Evolutionary conservation across 2,113 vertebrate species (phyloP), one percentile per base, ranked within the genome.

Genomic region (Gasterosteus aculeatus): DNA sequence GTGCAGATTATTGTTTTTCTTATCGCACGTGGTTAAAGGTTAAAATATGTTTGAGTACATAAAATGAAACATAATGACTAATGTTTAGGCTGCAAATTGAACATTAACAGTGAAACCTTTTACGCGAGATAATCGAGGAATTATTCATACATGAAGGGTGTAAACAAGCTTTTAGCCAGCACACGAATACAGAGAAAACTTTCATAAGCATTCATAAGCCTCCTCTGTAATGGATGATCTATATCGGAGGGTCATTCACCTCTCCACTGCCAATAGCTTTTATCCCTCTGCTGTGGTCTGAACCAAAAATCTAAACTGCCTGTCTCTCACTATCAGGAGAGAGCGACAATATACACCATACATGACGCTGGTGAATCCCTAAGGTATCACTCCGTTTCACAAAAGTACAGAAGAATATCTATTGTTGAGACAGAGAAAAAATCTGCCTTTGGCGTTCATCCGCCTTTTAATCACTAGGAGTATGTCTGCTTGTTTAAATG

Each of bases 241-340:
- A 19, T 84, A 89, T 84, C 78, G 69, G 51, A 61, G 51, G 61
- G 62, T 10, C 29, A 11, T 51, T 84, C 71, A 63, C 74, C 81
- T 75, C 72, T 84, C 49, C 46, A 44, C 22, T 38, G 69, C 66
- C 64, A 69, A 58, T 22, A 74, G 81, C 70, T 73, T 86, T 88
- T 77, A 86, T 88, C 68, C 77, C 15, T 69, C 26, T 0, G 42
- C 69, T 77, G 69, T 44, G 66, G 75, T 76, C 72, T 69, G 31
- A 79, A 57, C 44, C 49, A 56, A 38, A 67, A 77, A 81, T 72
- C 77, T 77, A 87, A 89, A 87, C 77, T 81, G 77, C 80, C 73
- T 80, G 61, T 69, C 76, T 75, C 59, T 73, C 61, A 29, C 75
- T 75, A 71, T 88, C 80, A 33, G 82, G 47, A 47, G 72, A 69